Conservation (phyloP, 2,113 vertebrate genomes). For the Vombatus ursinus region DNA sequence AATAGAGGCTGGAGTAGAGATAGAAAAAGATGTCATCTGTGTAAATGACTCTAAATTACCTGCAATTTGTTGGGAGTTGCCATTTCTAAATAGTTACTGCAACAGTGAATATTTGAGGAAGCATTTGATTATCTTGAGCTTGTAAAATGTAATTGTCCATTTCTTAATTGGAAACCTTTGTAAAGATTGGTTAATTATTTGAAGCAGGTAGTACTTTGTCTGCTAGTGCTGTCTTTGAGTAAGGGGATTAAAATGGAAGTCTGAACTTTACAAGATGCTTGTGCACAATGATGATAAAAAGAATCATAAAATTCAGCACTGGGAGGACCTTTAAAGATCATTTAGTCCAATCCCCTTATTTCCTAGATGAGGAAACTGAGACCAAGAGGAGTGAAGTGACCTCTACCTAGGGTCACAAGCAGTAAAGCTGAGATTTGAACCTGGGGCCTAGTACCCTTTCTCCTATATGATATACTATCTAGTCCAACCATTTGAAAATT, state of each 20-base stretch:
- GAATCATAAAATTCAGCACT: neutral
- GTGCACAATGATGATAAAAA: neutral
- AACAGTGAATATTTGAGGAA: slow-evolving; percentile 72
- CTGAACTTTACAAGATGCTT: slow-evolving; percentile 14
- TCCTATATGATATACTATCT: neutral
- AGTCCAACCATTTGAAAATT: neutral
- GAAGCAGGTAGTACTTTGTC: slow-evolving; percentile 53
- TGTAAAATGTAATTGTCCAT: slow-evolving; percentile 72
- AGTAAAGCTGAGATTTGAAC: neutral
- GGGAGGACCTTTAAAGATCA: neutral
- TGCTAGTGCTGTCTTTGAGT: slow-evolving; percentile 45
- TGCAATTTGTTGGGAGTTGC: slow-evolving; percentile 77
- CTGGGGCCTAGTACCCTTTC: neutral
- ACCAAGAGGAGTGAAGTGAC: neutral
- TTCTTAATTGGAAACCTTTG: slow-evolving; percentile 68
- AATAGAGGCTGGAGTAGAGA: slow-evolving; percentile 50
- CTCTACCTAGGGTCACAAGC: neutral
- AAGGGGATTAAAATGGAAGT: neutral
- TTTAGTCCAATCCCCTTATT: neutral
- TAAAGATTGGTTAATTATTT: neutral
- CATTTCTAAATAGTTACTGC: slow-evolving; percentile 64
- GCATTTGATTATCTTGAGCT: slow-evolving; percentile 73
- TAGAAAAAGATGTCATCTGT: slow-evolving; percentile 62
- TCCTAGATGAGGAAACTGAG: neutral
- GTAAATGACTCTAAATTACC: slow-evolving; percentile 72